Evolutionary conservation across 2,113 vertebrate species (phyloP).

Genomic region (Nematolebias whitei): DNA sequence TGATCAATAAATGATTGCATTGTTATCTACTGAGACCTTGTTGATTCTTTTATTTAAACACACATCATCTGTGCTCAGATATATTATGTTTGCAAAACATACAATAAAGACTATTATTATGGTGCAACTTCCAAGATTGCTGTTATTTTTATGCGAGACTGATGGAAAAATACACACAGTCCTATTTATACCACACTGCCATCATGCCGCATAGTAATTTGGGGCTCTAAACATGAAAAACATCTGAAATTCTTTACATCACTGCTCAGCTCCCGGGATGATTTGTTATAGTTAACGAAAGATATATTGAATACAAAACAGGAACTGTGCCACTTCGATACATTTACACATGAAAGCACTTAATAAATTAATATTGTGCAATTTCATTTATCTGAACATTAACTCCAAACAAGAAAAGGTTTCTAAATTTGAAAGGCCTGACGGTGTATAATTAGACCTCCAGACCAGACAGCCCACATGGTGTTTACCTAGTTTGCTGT

Average conservation of each 20-base stretch:
- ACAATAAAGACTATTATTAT: slow-evolving; percentile 1
- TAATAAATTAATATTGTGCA: slow-evolving; percentile 1
- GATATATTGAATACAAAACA: background rate
- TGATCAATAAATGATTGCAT: slow-evolving; percentile 55
- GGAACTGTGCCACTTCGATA: background rate
- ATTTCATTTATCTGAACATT: slow-evolving; percentile 1
- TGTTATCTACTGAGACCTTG: background rate
- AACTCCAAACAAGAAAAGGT: slow-evolving; percentile 35
- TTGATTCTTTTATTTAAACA: slow-evolving; percentile 6
- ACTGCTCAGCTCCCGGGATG: background rate
- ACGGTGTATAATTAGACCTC: slow-evolving; percentile 64
- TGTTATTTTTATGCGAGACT: slow-evolving; percentile 33
- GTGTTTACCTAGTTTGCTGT: slow-evolving; percentile 67
- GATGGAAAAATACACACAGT: slow-evolving; percentile 24
- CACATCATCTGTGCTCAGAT: background rate
- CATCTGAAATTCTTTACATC: background rate
- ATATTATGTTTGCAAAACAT: slow-evolving; percentile 3
- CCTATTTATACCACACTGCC: slow-evolving; percentile 28
- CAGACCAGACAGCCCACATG: slow-evolving; percentile 64
- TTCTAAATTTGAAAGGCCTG: slow-evolving; percentile 32
- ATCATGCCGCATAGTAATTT: slow-evolving; percentile 26
- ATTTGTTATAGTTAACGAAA: background rate
- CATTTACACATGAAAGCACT: background rate
- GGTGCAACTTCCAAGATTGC: slow-evolving; percentile 18
- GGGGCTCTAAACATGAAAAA: slow-evolving; percentile 14